phyloP scores from a whole-genome alignment of 2,797 vertebrate genomes.

The Sternotherus odoratus region DNA sequence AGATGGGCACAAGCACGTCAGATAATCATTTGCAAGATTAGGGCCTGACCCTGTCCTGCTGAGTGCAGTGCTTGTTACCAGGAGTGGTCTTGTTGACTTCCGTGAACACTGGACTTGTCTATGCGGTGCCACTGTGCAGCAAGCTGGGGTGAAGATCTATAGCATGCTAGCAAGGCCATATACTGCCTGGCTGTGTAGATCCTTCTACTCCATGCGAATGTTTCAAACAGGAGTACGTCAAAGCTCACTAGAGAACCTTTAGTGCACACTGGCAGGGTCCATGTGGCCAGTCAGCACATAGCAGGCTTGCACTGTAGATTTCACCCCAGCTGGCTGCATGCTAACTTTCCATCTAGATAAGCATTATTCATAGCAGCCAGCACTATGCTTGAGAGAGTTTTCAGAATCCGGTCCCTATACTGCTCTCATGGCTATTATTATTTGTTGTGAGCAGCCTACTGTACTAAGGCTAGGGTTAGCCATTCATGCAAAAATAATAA shows the following conservation, averaged over 20 bases:
- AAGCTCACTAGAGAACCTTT: neutral
- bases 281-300: too few relatives aligned
- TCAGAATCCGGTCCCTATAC: neutral
- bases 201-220: neutral
- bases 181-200: neutral
- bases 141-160: neutral
- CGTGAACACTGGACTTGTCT: neutral
- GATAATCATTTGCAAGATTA: neutral
- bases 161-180: neutral
- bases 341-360: neutral
- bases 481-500: neutral
- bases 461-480: neutral
- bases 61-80: neutral
- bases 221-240: neutral
- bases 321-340: too few relatives aligned
- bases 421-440: neutral
- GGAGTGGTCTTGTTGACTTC: neutral
- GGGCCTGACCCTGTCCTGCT: accelerated
- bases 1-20: constrained; percentile 19
- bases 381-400: neutral
- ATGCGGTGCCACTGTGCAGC: neutral
- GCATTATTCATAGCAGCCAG: neutral
- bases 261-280: neutral
- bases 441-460: neutral
- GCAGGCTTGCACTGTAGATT: neutral